Percentiles rank a stretch among this genome's conserved stretches.
Conservation (phyloP, 2,888 invertebrate genomes). For the Litoditis marina region DNA sequence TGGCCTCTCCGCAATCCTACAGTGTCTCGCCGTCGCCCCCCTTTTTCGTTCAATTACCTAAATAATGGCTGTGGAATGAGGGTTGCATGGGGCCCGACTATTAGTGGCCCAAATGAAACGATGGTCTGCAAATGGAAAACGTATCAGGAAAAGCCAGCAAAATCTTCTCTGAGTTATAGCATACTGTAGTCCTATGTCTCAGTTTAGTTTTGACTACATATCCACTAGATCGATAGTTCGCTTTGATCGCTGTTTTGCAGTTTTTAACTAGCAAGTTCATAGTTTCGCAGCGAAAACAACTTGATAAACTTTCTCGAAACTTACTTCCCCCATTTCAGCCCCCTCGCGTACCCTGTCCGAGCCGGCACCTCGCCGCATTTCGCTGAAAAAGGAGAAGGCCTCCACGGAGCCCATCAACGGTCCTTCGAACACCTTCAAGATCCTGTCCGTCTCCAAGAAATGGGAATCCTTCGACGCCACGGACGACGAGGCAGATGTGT, state of each 20-base stretch:
- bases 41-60: no score
- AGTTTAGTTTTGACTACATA: no score
- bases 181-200: no score
- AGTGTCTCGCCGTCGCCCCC: no score
- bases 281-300: no score
- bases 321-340: conserved; percentile 17
- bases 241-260: not conserved
- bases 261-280: not conserved
- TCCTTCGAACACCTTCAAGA: conserved; percentile 37
- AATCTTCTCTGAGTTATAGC: not conserved
- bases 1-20: no score
- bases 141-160: not conserved
- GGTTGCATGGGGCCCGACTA: no score
- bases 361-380: conserved; percentile 37
- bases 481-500: conserved; percentile 34
- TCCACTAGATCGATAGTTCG: no score
- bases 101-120: no score
- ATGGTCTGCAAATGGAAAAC: no score
- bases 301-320: no score
- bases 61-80: no score
- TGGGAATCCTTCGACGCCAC: conserved; percentile 47
- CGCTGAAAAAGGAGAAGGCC: conserved; percentile 37
- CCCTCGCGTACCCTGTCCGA: conserved; percentile 37
- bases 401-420: conserved; percentile 31
- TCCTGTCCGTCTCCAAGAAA: conserved; percentile 49